Conservation (phyloP, 2,888 invertebrate species). For the Linnaemya vulpina region DNA sequence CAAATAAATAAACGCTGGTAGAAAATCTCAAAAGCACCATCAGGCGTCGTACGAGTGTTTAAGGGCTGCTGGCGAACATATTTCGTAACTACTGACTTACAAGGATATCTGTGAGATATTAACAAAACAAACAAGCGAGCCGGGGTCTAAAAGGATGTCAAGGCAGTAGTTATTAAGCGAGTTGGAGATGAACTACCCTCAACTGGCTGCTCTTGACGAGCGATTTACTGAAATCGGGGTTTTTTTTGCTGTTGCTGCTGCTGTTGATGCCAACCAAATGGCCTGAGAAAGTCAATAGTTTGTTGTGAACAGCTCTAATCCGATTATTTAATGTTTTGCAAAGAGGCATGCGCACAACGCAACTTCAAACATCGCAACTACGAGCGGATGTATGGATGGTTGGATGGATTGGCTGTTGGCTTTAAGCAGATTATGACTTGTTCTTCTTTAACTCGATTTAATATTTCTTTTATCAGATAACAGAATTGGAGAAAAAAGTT, state of each 20-base stretch:
- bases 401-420: constrained; percentile 68
- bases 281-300: constrained; percentile 81
- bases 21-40: constrained; percentile 49
- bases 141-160: constrained; percentile 10
- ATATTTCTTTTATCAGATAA: constrained; percentile 3
- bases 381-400: constrained; percentile 27
- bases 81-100: constrained; percentile 36
- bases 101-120: constrained; percentile 14
- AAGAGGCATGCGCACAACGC: constrained; percentile 71
- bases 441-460: constrained; percentile 19
- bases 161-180: constrained; percentile 4
- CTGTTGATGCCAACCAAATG: constrained; percentile 53
- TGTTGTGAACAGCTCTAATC: constrained; percentile 79
- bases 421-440: constrained; percentile 78
- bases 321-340: constrained; percentile 75
- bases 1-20: constrained; percentile 53
- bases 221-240: too few species aligned
- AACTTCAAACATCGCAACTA: constrained; percentile 43
- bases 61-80: constrained; percentile 59
- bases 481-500: constrained; percentile 64
- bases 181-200: constrained; percentile 59
- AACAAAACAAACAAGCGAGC: constrained; percentile 51
- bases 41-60: constrained; percentile 23
- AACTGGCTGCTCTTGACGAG: constrained; percentile 13
- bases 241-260: constrained; percentile 54